Evolutionary conservation across 2,113 vertebrate species (phyloP).

Genomic region (Sylvia atricapilla): DNA sequence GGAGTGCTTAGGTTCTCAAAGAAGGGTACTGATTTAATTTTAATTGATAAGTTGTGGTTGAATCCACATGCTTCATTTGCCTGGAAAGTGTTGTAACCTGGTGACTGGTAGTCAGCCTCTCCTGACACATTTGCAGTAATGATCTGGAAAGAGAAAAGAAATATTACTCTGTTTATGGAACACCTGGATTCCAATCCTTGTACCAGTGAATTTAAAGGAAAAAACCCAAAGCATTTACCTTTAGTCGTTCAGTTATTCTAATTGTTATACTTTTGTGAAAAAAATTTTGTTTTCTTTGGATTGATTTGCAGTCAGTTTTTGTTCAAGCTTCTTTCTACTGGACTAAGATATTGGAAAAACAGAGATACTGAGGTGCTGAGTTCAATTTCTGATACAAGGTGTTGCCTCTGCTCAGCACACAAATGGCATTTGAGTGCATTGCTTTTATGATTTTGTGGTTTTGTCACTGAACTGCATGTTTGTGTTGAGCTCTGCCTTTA

Average conservation of each 20-base stretch:
- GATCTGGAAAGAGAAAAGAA: background rate
- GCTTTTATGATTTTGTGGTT: background rate
- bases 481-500: background rate
- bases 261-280: background rate
- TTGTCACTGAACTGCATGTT: background rate
- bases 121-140: background rate
- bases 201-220: background rate
- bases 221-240: background rate
- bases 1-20: background rate
- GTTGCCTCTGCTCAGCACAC: background rate
- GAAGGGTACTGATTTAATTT: background rate
- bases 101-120: background rate
- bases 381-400: background rate
- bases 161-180: background rate
- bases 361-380: background rate
- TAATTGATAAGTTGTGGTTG: background rate
- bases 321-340: background rate
- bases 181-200: background rate
- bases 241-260: background rate
- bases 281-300: background rate
- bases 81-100: background rate
- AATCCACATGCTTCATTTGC: background rate
- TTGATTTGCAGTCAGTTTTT: background rate
- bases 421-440: background rate
- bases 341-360: background rate